phyloP scores from a whole-genome alignment of 2,113 vertebrate species.

The Podocnemis expansa region DNA sequence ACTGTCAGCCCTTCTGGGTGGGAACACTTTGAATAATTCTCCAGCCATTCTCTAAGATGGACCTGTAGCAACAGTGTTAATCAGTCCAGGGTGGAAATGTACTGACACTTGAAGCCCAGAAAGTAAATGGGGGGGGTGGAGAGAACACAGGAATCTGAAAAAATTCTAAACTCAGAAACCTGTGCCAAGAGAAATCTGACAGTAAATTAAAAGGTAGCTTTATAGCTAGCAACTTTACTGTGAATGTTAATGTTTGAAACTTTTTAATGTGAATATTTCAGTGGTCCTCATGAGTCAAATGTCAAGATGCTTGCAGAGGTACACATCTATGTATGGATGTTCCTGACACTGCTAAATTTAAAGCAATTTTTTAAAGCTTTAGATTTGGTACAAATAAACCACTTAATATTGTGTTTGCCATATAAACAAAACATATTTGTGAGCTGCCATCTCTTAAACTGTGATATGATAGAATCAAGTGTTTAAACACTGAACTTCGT shows the following conservation, averaged over 20 bases:
- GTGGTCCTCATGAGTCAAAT: constrained; percentile 39
- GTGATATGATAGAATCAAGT: constrained; percentile 17
- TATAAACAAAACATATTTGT: constrained; percentile 46
- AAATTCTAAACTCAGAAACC: background rate
- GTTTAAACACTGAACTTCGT: constrained; percentile 40
- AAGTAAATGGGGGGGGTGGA: background rate
- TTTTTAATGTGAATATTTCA: constrained; percentile 26
- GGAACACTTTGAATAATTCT: background rate
- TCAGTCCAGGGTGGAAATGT: background rate
- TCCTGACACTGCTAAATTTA: constrained; percentile 31
- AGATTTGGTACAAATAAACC: background rate
- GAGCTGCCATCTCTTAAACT: constrained; percentile 45
- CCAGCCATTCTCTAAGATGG: background rate
- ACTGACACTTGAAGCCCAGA: background rate
- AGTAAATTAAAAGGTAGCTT: constrained; percentile 10
- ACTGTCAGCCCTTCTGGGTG: background rate
- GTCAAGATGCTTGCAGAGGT: constrained; percentile 46
- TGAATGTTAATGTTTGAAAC: constrained; percentile 27
- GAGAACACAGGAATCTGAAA: background rate
- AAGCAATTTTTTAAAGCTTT: constrained; percentile 55
- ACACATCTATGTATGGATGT: constrained; percentile 2
- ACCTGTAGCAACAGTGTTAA: background rate
- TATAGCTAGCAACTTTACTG: background rate
- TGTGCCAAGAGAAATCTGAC: background rate
- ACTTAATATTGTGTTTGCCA: constrained; percentile 16